Percentiles rank a stretch among this genome's conserved stretches.
Evolutionary conservation across 2,888 invertebrate genomes (phyloP).

Genomic region (Pterostichus niger): DNA sequence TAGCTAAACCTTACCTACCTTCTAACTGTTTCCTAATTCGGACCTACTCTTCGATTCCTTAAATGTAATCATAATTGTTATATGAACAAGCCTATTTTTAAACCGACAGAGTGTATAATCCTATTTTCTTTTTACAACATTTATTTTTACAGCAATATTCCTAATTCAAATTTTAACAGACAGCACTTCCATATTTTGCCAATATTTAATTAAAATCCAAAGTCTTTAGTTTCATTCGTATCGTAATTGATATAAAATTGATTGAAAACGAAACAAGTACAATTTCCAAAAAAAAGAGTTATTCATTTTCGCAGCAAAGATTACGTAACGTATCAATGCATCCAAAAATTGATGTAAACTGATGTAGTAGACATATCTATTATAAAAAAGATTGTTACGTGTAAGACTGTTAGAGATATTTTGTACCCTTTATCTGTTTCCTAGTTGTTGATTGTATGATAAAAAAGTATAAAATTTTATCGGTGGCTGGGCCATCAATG

Average conservation of each 20-base stretch:
- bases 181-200: not conserved
- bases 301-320: not conserved
- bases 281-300: not conserved
- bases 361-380: slow-evolving; percentile 66
- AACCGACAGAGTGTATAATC: slow-evolving; percentile 12
- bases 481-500: slow-evolving; percentile 54
- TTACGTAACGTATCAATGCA: slow-evolving; percentile 46
- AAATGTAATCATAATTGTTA: slow-evolving; percentile 25
- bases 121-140: not conserved
- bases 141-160: not conserved
- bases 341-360: slow-evolving; percentile 54
- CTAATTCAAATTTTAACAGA: not conserved
- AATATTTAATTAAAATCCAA: no score
- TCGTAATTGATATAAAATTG: not conserved
- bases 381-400: slow-evolving; percentile 62
- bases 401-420: slow-evolving; percentile 67
- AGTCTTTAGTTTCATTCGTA: not conserved
- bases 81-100: not conserved
- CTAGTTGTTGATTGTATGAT: slow-evolving; percentile 59
- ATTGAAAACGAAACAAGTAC: not conserved
- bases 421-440: slow-evolving; percentile 64
- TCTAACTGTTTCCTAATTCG: slow-evolving; percentile 20
- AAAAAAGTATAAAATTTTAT: slow-evolving; percentile 43
- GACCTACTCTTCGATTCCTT: slow-evolving; percentile 15
- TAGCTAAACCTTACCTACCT: slow-evolving; percentile 20